phyloP scores from a whole-genome alignment of 1,140 invertebrate species.

The Drosophila mauritiana region DNA sequence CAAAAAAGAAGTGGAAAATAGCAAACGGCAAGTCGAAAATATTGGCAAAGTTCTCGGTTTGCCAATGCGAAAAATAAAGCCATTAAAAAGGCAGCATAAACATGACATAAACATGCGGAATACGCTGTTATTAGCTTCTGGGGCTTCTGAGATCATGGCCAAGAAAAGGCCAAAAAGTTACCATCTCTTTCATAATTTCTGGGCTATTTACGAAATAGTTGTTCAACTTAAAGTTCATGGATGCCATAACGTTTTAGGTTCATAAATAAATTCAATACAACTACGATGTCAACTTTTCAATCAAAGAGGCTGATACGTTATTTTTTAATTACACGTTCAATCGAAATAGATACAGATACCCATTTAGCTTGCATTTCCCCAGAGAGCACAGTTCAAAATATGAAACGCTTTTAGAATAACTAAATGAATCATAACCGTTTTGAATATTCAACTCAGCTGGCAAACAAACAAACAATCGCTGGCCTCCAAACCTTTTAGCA shows the following conservation, averaged over 20 bases:
- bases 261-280: no score
- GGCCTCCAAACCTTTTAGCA: slow-evolving; percentile 23
- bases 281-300: background rate
- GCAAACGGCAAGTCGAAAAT: slow-evolving; percentile 10
- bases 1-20: background rate
- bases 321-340: no score
- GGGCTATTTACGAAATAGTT: slow-evolving; percentile 7
- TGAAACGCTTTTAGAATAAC: slow-evolving; percentile 13
- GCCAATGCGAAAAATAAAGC: slow-evolving; percentile 64
- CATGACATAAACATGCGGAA: slow-evolving; percentile 61
- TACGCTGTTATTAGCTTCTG: slow-evolving; percentile 23
- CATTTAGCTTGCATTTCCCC: background rate
- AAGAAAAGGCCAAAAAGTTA: slow-evolving; percentile 13
- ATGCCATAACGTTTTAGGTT: no score
- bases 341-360: no score
- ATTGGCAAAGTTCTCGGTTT: slow-evolving; percentile 28
- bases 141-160: slow-evolving; percentile 27
- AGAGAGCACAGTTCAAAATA: slow-evolving; percentile 5
- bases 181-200: slow-evolving; percentile 14
- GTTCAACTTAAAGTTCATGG: no score
- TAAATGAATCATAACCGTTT: slow-evolving; percentile 25
- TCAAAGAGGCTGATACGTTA: background rate
- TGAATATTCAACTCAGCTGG: slow-evolving; percentile 3
- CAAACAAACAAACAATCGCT: background rate
- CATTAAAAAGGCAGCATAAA: slow-evolving; percentile 72